Base-by-base conservation (phyloP, 2,797 vertebrate genomes). In the Hyperoplus immaculatus region DNA sequence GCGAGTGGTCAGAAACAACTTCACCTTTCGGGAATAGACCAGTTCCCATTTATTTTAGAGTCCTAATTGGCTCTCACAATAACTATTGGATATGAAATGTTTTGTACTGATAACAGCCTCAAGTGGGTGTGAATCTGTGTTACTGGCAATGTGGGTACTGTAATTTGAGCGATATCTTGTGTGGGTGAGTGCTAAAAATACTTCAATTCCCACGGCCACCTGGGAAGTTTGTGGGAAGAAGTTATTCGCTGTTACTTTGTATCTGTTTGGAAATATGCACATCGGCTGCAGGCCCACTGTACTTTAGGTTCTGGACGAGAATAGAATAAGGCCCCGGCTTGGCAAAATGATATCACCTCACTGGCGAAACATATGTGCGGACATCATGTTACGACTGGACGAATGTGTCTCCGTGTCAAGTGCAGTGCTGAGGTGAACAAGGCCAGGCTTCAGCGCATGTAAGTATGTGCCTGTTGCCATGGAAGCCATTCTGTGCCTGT, bases 381-480 rank as follows among this genome's bases (percentile, higher is more conserved):
- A 73, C 78, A 64, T 54, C 4, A 4, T 80, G 75, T 86, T 80
- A 58, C 63, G 69, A 80, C 71, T 66, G 71, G 8, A 65, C 64
- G 46, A 51, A 64, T 65, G 59, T 47, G 68, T 80, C 81, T 75
- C 57, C 72, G 51, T 83, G 75, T 77, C 77, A 79, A 74, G 66
- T 68, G 55, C 73, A 71, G 64, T 13, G 0, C 68, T 3, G 63
- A 65, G 83, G 84, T 87, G 87, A 87, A 89, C 67, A 62, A 88
- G 64, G 68, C 80, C 69, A 49, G 39, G 57, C 59, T 66, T 67
- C 15, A 53, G 69, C 69, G 57, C 53, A 18, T 66, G 72, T 2
- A 5, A 74, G 62, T 81, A 62, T 21, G 9, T 16, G 61, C 58
- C 51, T 58, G 84, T 90, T 89, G 78, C 87, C 83, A 88, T 84